Conservation (phyloP, 2,888 invertebrate genomes). For the Phasia obesa region DNA sequence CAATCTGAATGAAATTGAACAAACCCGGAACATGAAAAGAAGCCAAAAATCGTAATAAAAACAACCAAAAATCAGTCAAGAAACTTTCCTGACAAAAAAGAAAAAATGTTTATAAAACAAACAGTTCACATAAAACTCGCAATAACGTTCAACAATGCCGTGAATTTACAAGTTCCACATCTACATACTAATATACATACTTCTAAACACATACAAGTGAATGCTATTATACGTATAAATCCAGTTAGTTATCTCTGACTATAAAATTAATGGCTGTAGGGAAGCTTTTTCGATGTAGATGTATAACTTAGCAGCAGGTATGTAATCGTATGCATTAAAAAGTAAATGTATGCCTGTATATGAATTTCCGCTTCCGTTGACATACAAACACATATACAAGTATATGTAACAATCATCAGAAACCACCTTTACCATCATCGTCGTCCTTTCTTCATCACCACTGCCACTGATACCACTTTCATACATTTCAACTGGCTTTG, state of each 20-base stretch:
- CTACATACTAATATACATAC: not conserved
- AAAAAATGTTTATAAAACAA: slow-evolving; percentile 37
- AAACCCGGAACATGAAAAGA: slow-evolving; percentile 20
- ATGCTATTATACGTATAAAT: slow-evolving; percentile 19
- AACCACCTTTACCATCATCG: slow-evolving; percentile 15
- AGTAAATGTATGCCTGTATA: slow-evolving; percentile 26
- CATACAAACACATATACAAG: slow-evolving; percentile 20
- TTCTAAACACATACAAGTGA: not conserved
- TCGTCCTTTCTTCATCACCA: slow-evolving; percentile 9
- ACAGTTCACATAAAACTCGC: slow-evolving; percentile 58
- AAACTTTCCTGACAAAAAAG: slow-evolving; percentile 13
- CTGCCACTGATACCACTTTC: slow-evolving; percentile 19
- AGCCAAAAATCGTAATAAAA: slow-evolving; percentile 38
- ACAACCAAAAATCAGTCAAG: slow-evolving; percentile 29
- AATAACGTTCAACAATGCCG: slow-evolving; percentile 59
- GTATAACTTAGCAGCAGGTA: too few species aligned
- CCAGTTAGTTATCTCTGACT: slow-evolving; percentile 61
- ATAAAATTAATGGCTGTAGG: slow-evolving; percentile 63
- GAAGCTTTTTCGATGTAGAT: slow-evolving; percentile 44
- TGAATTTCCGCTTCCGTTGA: slow-evolving; percentile 61
- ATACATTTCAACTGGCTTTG: slow-evolving; percentile 49
- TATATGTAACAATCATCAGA: slow-evolving; percentile 34
- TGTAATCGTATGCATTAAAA: slow-evolving; percentile 18
- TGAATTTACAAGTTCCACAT: slow-evolving; percentile 54
- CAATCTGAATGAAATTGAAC: slow-evolving; percentile 48